Evolutionary conservation across 30 jellyfish, hydroid and myxozoan species (phyloP), one percentile per base, ranked within the genome.

Genomic region (Sanderia malayensis): DNA sequence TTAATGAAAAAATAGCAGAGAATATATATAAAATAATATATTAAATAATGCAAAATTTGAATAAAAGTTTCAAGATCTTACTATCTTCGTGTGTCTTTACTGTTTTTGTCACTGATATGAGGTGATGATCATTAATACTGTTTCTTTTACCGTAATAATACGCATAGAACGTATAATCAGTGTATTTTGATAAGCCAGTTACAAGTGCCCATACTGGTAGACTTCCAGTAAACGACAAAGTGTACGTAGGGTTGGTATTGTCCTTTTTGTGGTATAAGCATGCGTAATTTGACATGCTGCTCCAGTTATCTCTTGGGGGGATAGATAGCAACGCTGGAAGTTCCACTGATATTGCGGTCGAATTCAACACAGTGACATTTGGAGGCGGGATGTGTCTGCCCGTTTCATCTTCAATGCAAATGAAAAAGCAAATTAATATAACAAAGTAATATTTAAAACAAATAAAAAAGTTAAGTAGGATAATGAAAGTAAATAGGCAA

Each of bases 221-320:
- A 0, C 68, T 15, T 0, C 89, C 89, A 60, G 32, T 63, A 13
- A 78, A 44, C 13, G 89, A 44, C 18, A 67, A n/a, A 13, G 20
- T 67, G 33, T 31, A 32, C 22, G 29, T 27, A 21, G 67, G 37
- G 19, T 15, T 30, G 17, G 26, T 37, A 23, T 20, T 46, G 44
- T 20, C 25, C 22, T 31, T 26, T 4, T 23, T 67, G 62, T 31
- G 33, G 33, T 32, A 67, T 15, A 31, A 24, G 11, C 32, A 63
- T 32, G 32, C 79, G 44, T 67, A 15, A 19, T 21, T 67, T 34
- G 44, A 34, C 10, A 32, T 29, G 32, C 30, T 11, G 23, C 61
- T n/a, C 83, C 83, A 71, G 41, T 29, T 13, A 47, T 71, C 83
- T 19, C 62, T 18, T 15, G 83, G 72, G 37, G n/a, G 83, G 73